phyloP scores from a whole-genome alignment of 2,797 vertebrate species.

The Emys orbicularis region DNA sequence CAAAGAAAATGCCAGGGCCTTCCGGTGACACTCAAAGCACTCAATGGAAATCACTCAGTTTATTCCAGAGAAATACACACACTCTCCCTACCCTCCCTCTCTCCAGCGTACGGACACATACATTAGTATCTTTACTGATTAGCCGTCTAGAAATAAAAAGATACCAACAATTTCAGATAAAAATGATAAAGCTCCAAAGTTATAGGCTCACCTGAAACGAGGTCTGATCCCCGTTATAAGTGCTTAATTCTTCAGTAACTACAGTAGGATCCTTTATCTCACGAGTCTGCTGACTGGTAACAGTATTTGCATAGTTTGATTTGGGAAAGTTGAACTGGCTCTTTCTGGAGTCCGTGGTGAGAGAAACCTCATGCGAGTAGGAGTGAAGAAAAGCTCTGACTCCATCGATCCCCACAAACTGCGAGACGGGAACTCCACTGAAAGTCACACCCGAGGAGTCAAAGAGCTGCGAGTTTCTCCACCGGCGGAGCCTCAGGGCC shows the following conservation, averaged over 20 bases:
- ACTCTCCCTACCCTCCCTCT: background rate
- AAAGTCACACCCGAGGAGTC: too few relatives aligned
- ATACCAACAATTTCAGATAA: background rate
- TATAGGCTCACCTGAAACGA: background rate
- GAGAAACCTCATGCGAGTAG: background rate
- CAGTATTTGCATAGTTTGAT: slow-evolving; percentile 61
- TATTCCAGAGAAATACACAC: too few relatives aligned
- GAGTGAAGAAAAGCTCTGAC: too few relatives aligned
- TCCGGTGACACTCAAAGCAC: too few relatives aligned
- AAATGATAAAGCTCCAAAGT: background rate
- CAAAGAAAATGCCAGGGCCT: too few relatives aligned
- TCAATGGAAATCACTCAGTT: too few relatives aligned
- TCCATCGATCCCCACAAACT: too few relatives aligned
- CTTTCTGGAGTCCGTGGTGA: slow-evolving; percentile 67
- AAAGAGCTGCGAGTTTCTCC: too few relatives aligned
- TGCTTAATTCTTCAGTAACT: slow-evolving; percentile 12
- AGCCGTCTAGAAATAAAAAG: background rate
- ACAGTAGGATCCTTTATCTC: slow-evolving; percentile 48
- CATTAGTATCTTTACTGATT: background rate
- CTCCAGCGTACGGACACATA: background rate
- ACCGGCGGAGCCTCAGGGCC: too few relatives aligned
- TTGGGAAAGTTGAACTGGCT: slow-evolving; percentile 67
- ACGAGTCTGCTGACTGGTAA: slow-evolving; percentile 56
- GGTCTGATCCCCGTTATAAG: background rate
- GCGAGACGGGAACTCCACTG: too few relatives aligned